Percentiles rank a stretch among this genome's conserved stretches.
Conservation (phyloP, 2,113 vertebrate species). For the Apodemus sylvaticus region DNA sequence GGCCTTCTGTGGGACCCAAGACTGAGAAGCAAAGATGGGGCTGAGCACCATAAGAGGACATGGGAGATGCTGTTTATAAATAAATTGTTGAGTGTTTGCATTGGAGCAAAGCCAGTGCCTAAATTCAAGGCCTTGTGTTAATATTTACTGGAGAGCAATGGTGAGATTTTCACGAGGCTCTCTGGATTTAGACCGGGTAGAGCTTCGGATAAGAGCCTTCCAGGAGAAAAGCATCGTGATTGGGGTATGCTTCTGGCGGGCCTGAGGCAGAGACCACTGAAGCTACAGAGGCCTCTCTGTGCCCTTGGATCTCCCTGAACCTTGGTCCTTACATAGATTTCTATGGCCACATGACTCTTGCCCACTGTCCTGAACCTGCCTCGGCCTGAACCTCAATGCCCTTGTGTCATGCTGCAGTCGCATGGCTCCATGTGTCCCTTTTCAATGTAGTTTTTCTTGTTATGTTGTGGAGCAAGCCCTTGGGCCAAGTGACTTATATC, state of each 20-base stretch:
- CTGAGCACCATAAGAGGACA: conserved; percentile 75
- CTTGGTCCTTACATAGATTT: not conserved
- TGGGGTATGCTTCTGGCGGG: conserved; percentile 12
- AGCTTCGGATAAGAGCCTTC: conserved; percentile 51
- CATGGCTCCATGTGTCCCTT: not conserved
- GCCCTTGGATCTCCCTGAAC: not conserved
- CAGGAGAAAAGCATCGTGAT: conserved; percentile 5
- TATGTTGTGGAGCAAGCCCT: not conserved
- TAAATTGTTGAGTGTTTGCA: conserved; percentile 69
- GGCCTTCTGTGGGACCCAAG: not conserved
- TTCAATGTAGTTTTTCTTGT: not conserved
- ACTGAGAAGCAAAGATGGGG: conserved; percentile 56
- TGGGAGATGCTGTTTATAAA: conserved; percentile 74
- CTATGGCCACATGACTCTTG: not conserved
- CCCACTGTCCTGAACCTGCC: not conserved
- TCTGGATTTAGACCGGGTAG: conserved; percentile 63
- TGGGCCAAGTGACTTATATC: not conserved
- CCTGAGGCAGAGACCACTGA: not conserved
- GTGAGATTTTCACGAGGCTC: conserved; percentile 61
- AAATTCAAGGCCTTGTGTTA: conserved; percentile 70
- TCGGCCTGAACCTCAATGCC: not conserved
- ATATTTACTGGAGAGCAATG: conserved; percentile 72
- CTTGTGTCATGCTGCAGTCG: not conserved
- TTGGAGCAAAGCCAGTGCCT: conserved; percentile 73
- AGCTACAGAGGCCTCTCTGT: not conserved